Percentiles rank a stretch among this genome's conserved stretches.
Conservation (phyloP, 2,797 vertebrate genomes). For the Cottoperca gobio region DNA sequence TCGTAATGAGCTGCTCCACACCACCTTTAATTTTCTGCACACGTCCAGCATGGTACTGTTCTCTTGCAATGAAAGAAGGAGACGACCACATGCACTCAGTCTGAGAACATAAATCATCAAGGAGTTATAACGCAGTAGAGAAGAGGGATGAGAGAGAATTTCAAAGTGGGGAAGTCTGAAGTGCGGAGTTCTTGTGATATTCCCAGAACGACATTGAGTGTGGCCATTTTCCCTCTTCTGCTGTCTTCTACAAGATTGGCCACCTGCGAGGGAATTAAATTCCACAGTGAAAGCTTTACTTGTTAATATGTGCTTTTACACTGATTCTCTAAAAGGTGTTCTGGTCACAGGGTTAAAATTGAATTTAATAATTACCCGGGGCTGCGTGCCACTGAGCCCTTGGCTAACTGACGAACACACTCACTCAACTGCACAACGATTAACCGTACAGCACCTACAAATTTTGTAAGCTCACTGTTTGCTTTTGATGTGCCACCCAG, state of each 20-base stretch:
- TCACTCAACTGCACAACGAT: conserved; percentile 17
- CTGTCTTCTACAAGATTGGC: conserved; percentile 37
- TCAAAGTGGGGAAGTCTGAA: conserved; percentile 32
- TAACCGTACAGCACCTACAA: background rate
- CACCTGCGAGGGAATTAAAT: conserved; percentile 58
- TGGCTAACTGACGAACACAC: conserved; percentile 21
- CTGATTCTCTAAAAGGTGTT: conserved; percentile 46
- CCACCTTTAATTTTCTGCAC: conserved; percentile 24
- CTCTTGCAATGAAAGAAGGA: conserved; percentile 13
- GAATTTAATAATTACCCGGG: conserved; percentile 55
- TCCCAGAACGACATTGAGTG: conserved; percentile 23
- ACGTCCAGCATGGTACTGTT: conserved; percentile 19
- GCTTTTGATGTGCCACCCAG: conserved; percentile 18
- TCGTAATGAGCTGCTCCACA: conserved; percentile 12
- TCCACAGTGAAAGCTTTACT: conserved; percentile 51
- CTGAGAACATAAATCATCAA: conserved; percentile 40
- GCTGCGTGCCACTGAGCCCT: conserved; percentile 17
- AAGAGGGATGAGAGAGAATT: conserved; percentile 19
- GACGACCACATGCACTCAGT: conserved; percentile 3
- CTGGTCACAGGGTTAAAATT: conserved; percentile 58
- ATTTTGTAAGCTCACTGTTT: conserved; percentile 7
- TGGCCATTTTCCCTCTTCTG: conserved; percentile 25
- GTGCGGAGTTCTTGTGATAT: conserved; percentile 34
- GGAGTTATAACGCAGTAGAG: conserved; percentile 12
- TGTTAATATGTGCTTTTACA: conserved; percentile 54